Evolutionary conservation across 2,888 invertebrate genomes (phyloP), one percentile per base, ranked within the genome.

Genomic region (Erpobdella octoculata): DNA sequence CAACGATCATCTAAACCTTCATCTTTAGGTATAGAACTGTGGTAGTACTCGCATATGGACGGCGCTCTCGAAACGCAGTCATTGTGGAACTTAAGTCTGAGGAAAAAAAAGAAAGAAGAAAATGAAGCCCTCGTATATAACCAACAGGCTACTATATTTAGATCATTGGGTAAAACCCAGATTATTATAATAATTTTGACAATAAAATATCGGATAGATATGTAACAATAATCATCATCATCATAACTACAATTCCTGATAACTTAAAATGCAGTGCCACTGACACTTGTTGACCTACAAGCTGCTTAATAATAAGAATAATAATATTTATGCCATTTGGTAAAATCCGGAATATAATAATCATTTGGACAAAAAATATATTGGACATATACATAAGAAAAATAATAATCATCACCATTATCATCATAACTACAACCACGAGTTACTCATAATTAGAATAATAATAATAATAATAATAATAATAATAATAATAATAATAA

Each of bases 21-120:
- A 1, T 62, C 35, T 12, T 62, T 31, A 8, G 28, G 9, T 6
- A 46, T 31, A 48, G 46, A 68, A 35, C 68, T 53, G 53, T 53
- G 53, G 53, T 53, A 53, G n/a, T 25, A 53, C 53, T 53, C 92
- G 84, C 96, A 96, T 46, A 92, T 91, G 0, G 93, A 91, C 76
- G 93, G 91, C 76, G 93, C 94, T 86, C 91, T 91, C 67, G 89
- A 88, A 79, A 91, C 92, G 81, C 94, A 95, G 79, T 93, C 92
- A 74, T 79, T 77, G 77, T 84, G 84, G 77, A 81, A 84, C 75
- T 82, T 82, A 77, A 79, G 78, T 74, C 82, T 82, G 78, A 78
- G 79, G 73, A 15, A 12, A 18, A 58, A 21, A 72, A 15, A 12
- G 21, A 18, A 8, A 58, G 41, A 38, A 9, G 9, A 38, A 25